A percentile compares a stretch with the other conserved stretches of the same genome.
phyloP scores from a whole-genome alignment of 1,140 invertebrate species.

The Cherax destructor region DNA sequence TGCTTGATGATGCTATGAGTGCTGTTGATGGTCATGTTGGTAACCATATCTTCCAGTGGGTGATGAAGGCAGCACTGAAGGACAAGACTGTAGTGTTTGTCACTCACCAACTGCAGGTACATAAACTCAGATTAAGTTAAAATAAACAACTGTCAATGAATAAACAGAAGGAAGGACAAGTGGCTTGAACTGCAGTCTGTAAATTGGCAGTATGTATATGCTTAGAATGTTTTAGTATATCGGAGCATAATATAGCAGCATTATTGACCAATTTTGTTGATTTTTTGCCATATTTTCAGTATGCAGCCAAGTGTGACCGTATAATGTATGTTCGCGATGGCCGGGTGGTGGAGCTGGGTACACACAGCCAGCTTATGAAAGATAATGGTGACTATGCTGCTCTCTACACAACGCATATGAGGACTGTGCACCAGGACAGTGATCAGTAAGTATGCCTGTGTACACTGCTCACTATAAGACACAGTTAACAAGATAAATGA shows the following conservation, averaged over 20 bases:
- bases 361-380: slow-evolving; percentile 75
- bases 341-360: slow-evolving; percentile 76
- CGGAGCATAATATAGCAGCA: not conserved
- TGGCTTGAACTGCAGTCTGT: not conserved
- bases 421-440: slow-evolving; percentile 59
- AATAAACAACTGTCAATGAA: too few relatives aligned
- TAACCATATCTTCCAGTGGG: slow-evolving; percentile 85
- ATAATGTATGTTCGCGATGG: slow-evolving; percentile 78
- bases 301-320: slow-evolving; percentile 77
- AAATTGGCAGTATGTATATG: not conserved
- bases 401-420: slow-evolving; percentile 76
- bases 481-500: too few relatives aligned
- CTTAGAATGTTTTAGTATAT: not conserved
- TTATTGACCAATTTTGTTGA: not conserved
- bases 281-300: slow-evolving; percentile 75
- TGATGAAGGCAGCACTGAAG: slow-evolving; percentile 73
- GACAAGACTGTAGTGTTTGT: slow-evolving; percentile 77
- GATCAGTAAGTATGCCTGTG: slow-evolving; percentile 60
- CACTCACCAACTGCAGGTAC: slow-evolving; percentile 76
- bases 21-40: slow-evolving; percentile 89
- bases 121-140: slow-evolving; percentile 71
- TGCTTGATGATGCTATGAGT: slow-evolving; percentile 78
- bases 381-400: slow-evolving; percentile 76
- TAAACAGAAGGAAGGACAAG: too few relatives aligned
- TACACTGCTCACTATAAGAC: not conserved